Evolutionary conservation across 2,113 vertebrate genomes (phyloP).

Genomic region (Podocnemis expansa): DNA sequence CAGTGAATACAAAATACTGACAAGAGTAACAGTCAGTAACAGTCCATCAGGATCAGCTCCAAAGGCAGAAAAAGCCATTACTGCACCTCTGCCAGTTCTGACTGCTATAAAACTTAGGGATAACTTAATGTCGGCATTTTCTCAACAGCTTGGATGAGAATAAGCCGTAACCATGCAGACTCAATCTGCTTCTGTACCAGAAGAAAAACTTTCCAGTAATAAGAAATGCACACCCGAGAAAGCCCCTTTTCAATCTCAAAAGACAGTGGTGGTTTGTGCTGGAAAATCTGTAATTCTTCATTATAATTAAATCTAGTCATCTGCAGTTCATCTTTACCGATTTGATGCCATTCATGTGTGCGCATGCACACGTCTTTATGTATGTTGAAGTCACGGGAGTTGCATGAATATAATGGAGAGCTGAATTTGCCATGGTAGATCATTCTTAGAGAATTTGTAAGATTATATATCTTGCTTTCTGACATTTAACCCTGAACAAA

Average conservation of each 20-base stretch:
- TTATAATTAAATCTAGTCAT: background rate
- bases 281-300: background rate
- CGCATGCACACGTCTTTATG: background rate
- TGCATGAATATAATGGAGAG: background rate
- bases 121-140: constrained; percentile 5
- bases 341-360: background rate
- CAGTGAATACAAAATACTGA: background rate
- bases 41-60: background rate
- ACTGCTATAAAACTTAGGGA: background rate
- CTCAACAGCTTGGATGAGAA: background rate
- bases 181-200: background rate
- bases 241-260: background rate
- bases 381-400: background rate
- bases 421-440: background rate
- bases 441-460: background rate
- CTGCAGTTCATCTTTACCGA: background rate
- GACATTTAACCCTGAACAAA: background rate
- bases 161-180: background rate
- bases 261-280: background rate
- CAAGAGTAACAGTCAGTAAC: constrained; percentile 6
- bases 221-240: background rate
- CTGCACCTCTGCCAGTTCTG: background rate
- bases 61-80: background rate
- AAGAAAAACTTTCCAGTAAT: background rate
- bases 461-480: background rate